Evolutionary conservation across 2,888 invertebrate genomes (phyloP).

Genomic region (Noctua fimbriata): DNA sequence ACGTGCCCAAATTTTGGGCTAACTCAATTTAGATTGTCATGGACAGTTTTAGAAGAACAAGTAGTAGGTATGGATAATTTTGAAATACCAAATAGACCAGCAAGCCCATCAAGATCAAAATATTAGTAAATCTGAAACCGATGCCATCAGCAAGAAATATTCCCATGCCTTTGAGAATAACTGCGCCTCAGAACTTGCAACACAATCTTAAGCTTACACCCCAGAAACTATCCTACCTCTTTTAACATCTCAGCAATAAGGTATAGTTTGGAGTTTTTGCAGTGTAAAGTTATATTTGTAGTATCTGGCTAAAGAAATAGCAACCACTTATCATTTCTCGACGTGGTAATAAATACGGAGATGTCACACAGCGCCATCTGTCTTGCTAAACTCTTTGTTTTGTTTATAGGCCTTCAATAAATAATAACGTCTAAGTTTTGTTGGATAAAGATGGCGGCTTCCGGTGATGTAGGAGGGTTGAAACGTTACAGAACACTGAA

Average conservation of each 20-base stretch:
- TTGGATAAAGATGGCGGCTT: slow-evolving; percentile 34
- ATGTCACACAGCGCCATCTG: slow-evolving; percentile 71
- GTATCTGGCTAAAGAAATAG: slow-evolving; percentile 70
- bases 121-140: slow-evolving; percentile 16
- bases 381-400: slow-evolving; percentile 69
- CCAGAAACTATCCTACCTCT: neutral
- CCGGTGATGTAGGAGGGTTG: slow-evolving; percentile 1
- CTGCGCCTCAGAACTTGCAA: slow-evolving; percentile 52
- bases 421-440: slow-evolving; percentile 58
- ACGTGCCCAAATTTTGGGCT: neutral
- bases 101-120: slow-evolving; percentile 25
- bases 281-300: slow-evolving; percentile 36
- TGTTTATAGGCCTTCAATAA: slow-evolving; percentile 69
- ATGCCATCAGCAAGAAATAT: slow-evolving; percentile 63
- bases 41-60: neutral
- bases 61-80: neutral
- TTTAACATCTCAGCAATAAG: slow-evolving; percentile 22
- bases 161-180: slow-evolving; percentile 57
- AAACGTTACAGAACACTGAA: neutral
- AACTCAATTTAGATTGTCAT: neutral
- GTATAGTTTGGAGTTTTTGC: neutral
- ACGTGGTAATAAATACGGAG: slow-evolving; percentile 68
- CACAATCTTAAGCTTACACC: slow-evolving; percentile 20
- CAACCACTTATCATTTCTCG: slow-evolving; percentile 72
- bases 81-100: neutral